Conservation (phyloP, 2,113 vertebrate genomes). For the Cnemophilus loriae region DNA sequence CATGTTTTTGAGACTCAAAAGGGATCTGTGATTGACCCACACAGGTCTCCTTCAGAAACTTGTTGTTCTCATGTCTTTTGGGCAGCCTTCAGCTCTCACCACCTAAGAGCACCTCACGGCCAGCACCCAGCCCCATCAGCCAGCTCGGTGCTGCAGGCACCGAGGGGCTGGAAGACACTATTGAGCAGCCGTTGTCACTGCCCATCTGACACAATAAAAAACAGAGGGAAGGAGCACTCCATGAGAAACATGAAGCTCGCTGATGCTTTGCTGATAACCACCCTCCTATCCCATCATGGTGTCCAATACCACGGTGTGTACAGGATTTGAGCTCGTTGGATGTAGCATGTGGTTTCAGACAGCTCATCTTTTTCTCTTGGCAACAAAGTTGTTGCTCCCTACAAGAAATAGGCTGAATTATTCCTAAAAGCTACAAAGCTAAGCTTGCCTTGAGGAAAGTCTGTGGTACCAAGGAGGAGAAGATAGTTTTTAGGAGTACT, state of each 20-base stretch:
- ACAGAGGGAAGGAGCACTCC: not conserved
- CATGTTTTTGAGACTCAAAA: not conserved
- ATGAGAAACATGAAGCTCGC: not conserved
- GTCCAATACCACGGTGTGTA: fast-evolving
- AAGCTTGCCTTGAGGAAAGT: not conserved
- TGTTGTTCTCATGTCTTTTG: not conserved
- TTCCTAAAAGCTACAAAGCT: not conserved
- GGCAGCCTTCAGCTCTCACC: not conserved
- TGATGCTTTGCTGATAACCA: not conserved
- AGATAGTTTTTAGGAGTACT: not conserved
- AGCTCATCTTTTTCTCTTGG: not conserved
- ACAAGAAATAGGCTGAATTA: not conserved
- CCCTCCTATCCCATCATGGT: not conserved
- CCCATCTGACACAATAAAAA: fast-evolving
- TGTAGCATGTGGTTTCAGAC: not conserved
- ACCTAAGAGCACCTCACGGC: not conserved
- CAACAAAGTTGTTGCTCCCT: not conserved
- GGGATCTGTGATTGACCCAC: not conserved
- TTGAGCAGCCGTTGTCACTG: not conserved
- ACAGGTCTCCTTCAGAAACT: not conserved
- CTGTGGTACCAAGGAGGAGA: not conserved
- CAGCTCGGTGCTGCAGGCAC: not conserved
- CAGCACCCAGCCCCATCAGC: fast-evolving
- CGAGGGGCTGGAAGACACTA: fast-evolving
- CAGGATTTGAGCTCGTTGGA: not conserved